Evolutionary conservation across 2,797 vertebrate genomes (phyloP), one percentile per base, ranked within the genome.

Genomic region (Molossus molossus): DNA sequence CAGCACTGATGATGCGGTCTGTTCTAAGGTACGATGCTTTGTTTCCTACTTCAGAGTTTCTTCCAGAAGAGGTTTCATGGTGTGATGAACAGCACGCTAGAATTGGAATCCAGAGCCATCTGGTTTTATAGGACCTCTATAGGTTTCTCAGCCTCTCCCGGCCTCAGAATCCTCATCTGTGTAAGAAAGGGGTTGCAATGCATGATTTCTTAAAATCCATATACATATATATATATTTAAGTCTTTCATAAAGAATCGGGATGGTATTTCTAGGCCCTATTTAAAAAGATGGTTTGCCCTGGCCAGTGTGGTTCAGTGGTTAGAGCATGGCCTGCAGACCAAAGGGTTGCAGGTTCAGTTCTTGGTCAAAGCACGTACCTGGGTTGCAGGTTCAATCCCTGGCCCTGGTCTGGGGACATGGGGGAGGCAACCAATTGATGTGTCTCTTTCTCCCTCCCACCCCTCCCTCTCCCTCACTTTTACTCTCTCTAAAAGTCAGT

Each of bases 1-100:
- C 97, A 99, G 99, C 98, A 99, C 98, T 6, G 99, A 99, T 29
- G 99, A 99, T 98, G 99, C 99, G 14, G 96, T 99, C 90, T 99
- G 99, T 98, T 99, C 99, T 37, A 99, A 99, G 99, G 99, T 99
- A 95, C n/a, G 95, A 85, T 0, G 0, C 7, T 57, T 55, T 48
- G 14, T 60, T 58, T n/a, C 33, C 70, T 45, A 3, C 37, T 76
- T 60, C 7, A 37, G 2, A 27, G n/a, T 65, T 83, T 75, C 45
- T 40, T 88, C 33, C 2, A 69, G 29, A 33, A 25, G 60, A 72
- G 6, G 14, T 67, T 82, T 70, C 40, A 45, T 33, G 23, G 12
- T 72, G n/a, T 64, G 10, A 23, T 55, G 21, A 33, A 67, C 75
- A 79, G 33, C 64, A n/a, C 33, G 29, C 18, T 48, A 29, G 21